phyloP scores from a whole-genome alignment of 2,888 invertebrate genomes.

The Argyresthia goedartella region DNA sequence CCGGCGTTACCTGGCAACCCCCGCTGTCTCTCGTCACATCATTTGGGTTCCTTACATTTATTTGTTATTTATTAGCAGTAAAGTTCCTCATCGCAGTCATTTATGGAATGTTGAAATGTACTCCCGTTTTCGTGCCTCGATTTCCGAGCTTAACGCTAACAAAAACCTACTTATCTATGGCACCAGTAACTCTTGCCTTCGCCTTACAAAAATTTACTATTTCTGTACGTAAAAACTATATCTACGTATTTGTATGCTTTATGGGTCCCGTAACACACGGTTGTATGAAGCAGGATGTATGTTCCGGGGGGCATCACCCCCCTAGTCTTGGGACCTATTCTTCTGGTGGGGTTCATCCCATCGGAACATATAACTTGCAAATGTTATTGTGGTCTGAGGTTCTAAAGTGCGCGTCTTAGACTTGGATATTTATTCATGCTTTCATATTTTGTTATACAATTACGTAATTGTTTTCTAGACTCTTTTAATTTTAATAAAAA shows the following conservation, averaged over 20 bases:
- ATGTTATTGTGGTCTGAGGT: constrained; percentile 11
- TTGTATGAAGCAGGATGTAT: neutral
- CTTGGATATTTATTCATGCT: neutral
- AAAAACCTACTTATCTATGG: too few relatives aligned
- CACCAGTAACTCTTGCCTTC: too few relatives aligned
- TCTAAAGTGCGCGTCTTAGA: neutral
- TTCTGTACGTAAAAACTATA: too few relatives aligned
- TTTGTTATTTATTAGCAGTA: constrained; percentile 6
- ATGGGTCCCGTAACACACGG: neutral
- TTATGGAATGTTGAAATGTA: neutral
- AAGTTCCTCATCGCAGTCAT: constrained; percentile 5
- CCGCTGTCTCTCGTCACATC: neutral
- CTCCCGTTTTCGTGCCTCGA: neutral
- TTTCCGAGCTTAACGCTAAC: neutral
- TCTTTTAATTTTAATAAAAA: too few relatives aligned
- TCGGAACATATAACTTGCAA: constrained; percentile 34
- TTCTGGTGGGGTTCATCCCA: constrained; percentile 29
- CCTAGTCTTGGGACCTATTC: constrained; percentile 43
- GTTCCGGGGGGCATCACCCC: constrained; percentile 14
- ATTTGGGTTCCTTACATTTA: constrained; percentile 1
- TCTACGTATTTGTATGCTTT: neutral
- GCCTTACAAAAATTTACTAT: too few relatives aligned
- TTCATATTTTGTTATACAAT: too few relatives aligned
- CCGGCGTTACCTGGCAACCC: constrained; percentile 15
- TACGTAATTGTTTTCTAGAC: too few relatives aligned